Evolutionary conservation across 2,888 invertebrate genomes (phyloP).

Genomic region (Mycalesis mineus): DNA sequence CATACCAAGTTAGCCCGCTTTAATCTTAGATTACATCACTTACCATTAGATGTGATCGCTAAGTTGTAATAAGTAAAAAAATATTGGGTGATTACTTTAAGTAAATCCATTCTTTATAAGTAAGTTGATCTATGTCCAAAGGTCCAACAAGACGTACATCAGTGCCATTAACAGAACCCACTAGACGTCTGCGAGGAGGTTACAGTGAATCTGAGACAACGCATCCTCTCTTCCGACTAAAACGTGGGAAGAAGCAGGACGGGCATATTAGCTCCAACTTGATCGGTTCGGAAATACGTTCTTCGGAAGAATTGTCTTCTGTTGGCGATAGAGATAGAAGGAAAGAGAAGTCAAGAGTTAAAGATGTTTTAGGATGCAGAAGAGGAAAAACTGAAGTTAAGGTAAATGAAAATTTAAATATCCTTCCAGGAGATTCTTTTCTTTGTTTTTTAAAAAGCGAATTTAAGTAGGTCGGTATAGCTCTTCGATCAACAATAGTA

Average conservation of each 20-base stretch:
- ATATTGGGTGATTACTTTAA: no score
- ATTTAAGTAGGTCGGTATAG: no score
- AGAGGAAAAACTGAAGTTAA: constrained; percentile 18
- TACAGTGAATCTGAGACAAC: constrained; percentile 22
- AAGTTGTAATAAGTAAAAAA: no score
- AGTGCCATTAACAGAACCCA: constrained; percentile 33
- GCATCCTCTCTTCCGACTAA: constrained; percentile 24
- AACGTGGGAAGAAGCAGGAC: constrained; percentile 23
- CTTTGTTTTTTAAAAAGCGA: no score
- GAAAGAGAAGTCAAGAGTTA: constrained; percentile 22
- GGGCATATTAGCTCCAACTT: constrained; percentile 12
- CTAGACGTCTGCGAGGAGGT: constrained; percentile 25
- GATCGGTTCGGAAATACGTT: constrained; percentile 19
- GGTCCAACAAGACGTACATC: constrained; percentile 37
- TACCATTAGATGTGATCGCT: no score
- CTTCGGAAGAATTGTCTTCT: constrained; percentile 20
- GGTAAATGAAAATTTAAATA: background rate
- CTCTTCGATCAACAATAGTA: no score
- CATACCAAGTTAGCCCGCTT: no score
- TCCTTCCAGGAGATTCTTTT: no score
- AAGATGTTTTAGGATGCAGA: constrained; percentile 22
- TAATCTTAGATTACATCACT: no score
- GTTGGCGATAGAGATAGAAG: constrained; percentile 15
- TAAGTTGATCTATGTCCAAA: constrained; percentile 29
- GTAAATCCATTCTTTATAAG: no score